Conservation (phyloP, 1,140 invertebrate species). For the Eubasilissa regina region DNA sequence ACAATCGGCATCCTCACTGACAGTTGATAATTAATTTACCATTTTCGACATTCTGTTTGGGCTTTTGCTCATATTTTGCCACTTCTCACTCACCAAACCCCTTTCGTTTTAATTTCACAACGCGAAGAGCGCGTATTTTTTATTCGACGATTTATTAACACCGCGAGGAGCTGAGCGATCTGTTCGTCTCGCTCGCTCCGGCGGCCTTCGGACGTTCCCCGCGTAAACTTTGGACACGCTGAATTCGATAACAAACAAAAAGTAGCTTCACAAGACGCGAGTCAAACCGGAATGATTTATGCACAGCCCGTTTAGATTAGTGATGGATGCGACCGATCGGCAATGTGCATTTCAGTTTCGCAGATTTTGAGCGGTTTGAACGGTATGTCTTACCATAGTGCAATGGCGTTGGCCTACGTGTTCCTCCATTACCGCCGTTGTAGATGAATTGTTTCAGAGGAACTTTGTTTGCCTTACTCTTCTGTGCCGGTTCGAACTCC, state of each 20-base stretch:
- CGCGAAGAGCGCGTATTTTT: constrained; percentile 12
- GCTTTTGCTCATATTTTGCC: neutral
- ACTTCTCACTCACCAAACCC: constrained; percentile 45
- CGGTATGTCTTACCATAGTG: constrained; percentile 81
- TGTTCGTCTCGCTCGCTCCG: constrained; percentile 35
- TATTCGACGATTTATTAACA: constrained; percentile 17
- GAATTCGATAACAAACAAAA: constrained; percentile 2
- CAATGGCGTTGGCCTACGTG: constrained; percentile 80
- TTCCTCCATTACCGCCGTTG: constrained; percentile 79
- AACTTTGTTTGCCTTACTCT: constrained; percentile 58
- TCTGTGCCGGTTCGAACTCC: constrained; percentile 36
- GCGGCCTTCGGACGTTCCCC: constrained; percentile 10
- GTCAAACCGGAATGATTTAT: constrained; percentile 26
- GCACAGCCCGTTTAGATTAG: neutral
- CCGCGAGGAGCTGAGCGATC: constrained; percentile 10
- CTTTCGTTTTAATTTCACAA: constrained; percentile 30
- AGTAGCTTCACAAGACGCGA: neutral
- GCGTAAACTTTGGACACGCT: constrained; percentile 36
- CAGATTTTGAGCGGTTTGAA: neutral
- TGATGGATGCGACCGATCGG: neutral
- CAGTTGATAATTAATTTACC: neutral
- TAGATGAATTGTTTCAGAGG: constrained; percentile 75
- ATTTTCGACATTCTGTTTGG: neutral
- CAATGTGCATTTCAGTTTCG: neutral
- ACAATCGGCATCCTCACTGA: neutral